Base-by-base conservation (phyloP, 2,797 vertebrate genomes). In the Thunnus albacares region DNA sequence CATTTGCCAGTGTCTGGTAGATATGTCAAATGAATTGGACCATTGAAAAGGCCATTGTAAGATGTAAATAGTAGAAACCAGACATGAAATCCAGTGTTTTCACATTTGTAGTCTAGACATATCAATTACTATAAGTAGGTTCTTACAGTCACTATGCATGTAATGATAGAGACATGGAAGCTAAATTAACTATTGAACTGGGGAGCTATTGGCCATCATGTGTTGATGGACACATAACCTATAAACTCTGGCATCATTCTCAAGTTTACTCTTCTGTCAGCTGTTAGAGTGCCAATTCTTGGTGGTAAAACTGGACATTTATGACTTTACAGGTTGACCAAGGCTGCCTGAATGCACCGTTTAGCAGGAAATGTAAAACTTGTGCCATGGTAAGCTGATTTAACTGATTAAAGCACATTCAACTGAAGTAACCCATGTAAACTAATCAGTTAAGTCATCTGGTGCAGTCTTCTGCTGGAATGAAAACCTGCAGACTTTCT, bases 401-500 rank as follows among this genome's bases (percentile, higher is more conserved):
- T 3, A 62, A 67, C 38, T 53, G 82, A 87, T 85, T 57, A 80
- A 81, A 80, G 71, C 49, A 28, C 10, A 15, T 51, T 55, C 13
- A 8, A 28, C 57, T 10, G 2, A 4, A 49, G 10, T 62, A 11
- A 58, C 56, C 22, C 30, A 60, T 8, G 11, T 35, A 30, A 61
- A 56, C 1, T 69, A 51, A 79, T 81, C 75, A 55, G 66, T 65
- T 38, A 75, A 67, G 22, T 61, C 30, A 72, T 77, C 63, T 47
- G 10, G 22, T 56, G 53, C 56, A 24, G 26, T 15, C 9, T 76
- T 22, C 1, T 17, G 26, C 22, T 71, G 49, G 26, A 77, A 77
- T 72, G 72, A 64, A 76, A 79, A 71, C 20, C n/a, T 22, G 69
- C 62, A 75, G 82, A 82, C 73, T 72, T 24, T 30, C 3, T 63